These are phyloP conservation scores for Microchrysa polita DNA, from an alignment of 2,888 invertebrate genomes.

Conservation along the genomic window DNA sequence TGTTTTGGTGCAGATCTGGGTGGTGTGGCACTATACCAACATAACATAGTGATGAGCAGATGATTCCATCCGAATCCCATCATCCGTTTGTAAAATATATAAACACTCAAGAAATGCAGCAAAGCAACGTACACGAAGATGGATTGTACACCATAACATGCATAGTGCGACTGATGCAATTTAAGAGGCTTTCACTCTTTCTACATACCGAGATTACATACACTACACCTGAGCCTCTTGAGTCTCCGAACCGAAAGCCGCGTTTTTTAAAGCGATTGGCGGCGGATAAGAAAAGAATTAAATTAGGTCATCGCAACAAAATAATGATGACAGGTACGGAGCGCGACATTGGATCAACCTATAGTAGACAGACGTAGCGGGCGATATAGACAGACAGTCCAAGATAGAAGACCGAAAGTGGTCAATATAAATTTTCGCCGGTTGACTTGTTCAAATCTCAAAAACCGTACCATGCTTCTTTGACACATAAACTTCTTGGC, in stretches of 20 bases:
- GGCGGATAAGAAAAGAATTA: constrained; percentile 9
- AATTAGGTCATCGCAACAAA: constrained; percentile 31
- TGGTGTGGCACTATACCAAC: no score
- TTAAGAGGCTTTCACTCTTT: constrained; percentile 34
- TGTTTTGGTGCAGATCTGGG: no score
- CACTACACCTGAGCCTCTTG: background rate
- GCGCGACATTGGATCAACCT: no score
- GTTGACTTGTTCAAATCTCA: background rate
- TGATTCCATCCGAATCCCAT: no score
- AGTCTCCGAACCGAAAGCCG: no score
- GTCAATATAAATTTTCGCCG: background rate
- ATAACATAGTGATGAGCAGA: no score
- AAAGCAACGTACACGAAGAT: background rate
- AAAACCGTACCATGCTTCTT: background rate
- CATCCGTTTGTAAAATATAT: no score
- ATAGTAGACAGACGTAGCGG: background rate
- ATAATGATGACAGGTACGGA: no score
- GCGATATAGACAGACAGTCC: constrained; percentile 1
- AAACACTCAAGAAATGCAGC: background rate
- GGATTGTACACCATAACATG: no score
- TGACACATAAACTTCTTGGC: no score
- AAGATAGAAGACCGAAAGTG: constrained; percentile 11
- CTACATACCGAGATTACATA: background rate
- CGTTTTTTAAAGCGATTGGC: background rate
- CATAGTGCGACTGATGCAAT: constrained; percentile 20